phyloP scores from a whole-genome alignment of 2,113 vertebrate species.

The Chaetops frenatus region DNA sequence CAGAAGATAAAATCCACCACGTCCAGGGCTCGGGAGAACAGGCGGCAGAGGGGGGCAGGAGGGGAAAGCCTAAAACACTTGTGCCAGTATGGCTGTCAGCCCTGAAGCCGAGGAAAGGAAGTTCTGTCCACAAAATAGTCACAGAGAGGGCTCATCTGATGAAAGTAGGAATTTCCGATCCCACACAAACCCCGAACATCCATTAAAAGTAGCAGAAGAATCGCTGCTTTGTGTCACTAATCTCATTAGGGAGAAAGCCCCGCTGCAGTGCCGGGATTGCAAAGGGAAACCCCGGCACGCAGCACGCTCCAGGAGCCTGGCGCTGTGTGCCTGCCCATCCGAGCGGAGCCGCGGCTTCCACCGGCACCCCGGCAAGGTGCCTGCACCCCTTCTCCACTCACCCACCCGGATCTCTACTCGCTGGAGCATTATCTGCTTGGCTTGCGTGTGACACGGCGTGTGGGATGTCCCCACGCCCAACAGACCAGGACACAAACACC shows the following conservation, averaged over 20 bases:
- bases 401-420: not conserved
- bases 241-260: constrained; percentile 29
- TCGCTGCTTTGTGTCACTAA: not conserved
- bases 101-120: not conserved
- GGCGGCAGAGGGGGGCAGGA: fast-evolving
- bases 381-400: not conserved
- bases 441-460: fast-evolving
- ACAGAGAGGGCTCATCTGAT: not conserved
- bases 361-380: not conserved
- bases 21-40: not conserved
- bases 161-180: constrained; percentile 14
- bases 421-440: not conserved
- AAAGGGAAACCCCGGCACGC: not conserved
- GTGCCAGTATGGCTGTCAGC: not conserved
- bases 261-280: not conserved
- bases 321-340: not conserved
- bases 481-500: not conserved
- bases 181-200: not conserved
- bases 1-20: not conserved
- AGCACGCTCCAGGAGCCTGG: not conserved
- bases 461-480: not conserved
- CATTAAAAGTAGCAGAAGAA: constrained; percentile 26
- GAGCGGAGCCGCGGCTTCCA: fast-evolving
- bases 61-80: not conserved
- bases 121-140: not conserved